Base-by-base conservation (phyloP, 2,113 vertebrate genomes). In the Megaptera novaeangliae region DNA sequence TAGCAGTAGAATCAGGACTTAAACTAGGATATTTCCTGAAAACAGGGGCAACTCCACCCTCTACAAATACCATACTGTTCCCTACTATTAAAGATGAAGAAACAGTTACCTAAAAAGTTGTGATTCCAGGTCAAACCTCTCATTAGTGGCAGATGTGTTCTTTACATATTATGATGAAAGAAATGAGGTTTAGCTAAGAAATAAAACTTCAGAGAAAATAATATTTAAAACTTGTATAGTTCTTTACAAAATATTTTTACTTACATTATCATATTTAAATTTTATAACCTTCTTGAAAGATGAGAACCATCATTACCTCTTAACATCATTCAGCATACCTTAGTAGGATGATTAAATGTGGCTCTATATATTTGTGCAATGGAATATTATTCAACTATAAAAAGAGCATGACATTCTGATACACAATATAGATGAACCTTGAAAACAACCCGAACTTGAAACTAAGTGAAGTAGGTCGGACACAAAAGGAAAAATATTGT, bases 21-120 rank as follows among this genome's bases (percentile, higher is more conserved):
- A 17, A 11, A 11, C 0, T 68, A 80, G 13, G 2, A 13, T 44
- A 27, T 39, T 46, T 52, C 17, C 31, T 55, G 31, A 77, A 63
- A 77, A 61, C 10, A 71, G 23, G 34, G n/a, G 1, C 20, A 63
- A n/a, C 23, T 41, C 1, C 3, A 17, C 5, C 2, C 5, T 34
- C 0, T 1, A 1, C 21, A 15, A 46, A 41, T 57, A 52, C 10
- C 15, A 34, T 27, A 2, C 25, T 81, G 5, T 31, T n/a, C 1
- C 1, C 6, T 52, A 8, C 29, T 36, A 2, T 34, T 59, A 93
- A 77, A 64, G 23, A 36, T 49, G 6, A 59, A 44, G 9, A 83
- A 23, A 46, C 39, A 3, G 15, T n/a, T 63, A 12, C 3, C 10
- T 57, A 64, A 63, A 64, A 57, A 8, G 2, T 3, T 77, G 1